Percentiles rank a stretch among this genome's conserved stretches.
Evolutionary conservation across 2,113 vertebrate genomes (phyloP).

Genomic region (Dasyornis broadbenti): DNA sequence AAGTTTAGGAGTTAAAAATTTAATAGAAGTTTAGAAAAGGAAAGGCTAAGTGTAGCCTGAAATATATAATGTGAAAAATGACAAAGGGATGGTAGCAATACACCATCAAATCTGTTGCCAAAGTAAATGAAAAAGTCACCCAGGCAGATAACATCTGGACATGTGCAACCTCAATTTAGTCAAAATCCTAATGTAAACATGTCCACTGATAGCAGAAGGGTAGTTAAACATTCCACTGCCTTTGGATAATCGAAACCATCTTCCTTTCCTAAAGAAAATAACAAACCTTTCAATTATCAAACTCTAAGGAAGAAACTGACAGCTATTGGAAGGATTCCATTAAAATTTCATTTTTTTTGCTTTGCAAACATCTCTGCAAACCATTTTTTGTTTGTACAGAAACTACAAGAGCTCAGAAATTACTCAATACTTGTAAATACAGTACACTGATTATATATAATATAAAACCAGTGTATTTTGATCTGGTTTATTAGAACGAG

Average conservation of each 20-base stretch:
- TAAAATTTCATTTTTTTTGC: neutral
- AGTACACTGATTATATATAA: neutral
- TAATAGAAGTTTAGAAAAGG: neutral
- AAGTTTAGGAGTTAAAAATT: neutral
- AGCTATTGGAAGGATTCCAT: slow-evolving; percentile 44
- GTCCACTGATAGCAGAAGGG: slow-evolving; percentile 69
- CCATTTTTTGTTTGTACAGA: neutral
- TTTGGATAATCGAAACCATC: slow-evolving; percentile 76
- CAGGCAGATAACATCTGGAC: slow-evolving; percentile 76
- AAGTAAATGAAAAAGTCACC: slow-evolving; percentile 52
- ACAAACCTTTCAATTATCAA: slow-evolving; percentile 55
- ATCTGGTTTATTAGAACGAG: neutral
- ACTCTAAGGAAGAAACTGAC: slow-evolving; percentile 46
- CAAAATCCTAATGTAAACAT: slow-evolving; percentile 75
- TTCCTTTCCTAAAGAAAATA: slow-evolving; percentile 49
- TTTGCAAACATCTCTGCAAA: slow-evolving; percentile 18
- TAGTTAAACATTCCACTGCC: slow-evolving; percentile 73
- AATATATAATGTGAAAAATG: neutral
- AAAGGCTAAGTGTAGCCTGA: neutral
- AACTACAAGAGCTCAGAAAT: neutral
- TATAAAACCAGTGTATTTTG: neutral
- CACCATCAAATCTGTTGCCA: slow-evolving; percentile 38
- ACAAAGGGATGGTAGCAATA: slow-evolving; percentile 57
- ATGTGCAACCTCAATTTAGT: slow-evolving; percentile 72
- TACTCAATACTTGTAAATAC: neutral